phyloP scores from a whole-genome alignment of 2,113 vertebrate genomes.

The Lepidothrix coronata region DNA sequence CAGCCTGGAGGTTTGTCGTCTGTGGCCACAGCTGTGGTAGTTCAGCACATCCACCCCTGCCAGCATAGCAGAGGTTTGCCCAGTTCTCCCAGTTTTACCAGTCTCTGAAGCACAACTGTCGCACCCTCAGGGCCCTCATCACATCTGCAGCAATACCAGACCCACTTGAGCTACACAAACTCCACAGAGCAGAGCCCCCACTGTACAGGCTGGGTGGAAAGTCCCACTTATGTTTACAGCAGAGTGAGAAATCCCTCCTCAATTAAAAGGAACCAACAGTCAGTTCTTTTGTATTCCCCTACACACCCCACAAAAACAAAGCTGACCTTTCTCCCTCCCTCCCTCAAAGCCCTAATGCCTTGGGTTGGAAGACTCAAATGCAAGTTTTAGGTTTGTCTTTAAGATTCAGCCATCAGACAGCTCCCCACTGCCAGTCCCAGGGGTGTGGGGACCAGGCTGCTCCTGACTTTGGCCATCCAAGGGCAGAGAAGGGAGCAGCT shows the following conservation, averaged over 20 bases:
- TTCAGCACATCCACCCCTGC: neutral
- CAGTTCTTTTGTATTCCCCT: neutral
- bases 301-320: neutral
- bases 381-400: neutral
- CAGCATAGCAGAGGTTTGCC: neutral
- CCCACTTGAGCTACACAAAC: neutral
- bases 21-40: neutral
- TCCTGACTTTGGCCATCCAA: neutral
- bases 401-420: neutral
- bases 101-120: neutral
- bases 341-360: neutral
- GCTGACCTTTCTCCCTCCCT: accelerated
- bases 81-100: neutral
- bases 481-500: neutral
- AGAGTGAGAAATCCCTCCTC: neutral
- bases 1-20: neutral
- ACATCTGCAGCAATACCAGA: neutral
- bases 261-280: neutral
- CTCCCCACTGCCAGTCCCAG: neutral
- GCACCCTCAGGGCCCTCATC: neutral
- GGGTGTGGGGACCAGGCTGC: accelerated
- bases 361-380: neutral
- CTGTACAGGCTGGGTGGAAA: neutral
- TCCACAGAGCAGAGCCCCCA: neutral
- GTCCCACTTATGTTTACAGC: neutral